Evolutionary conservation across 2,113 vertebrate genomes (phyloP).

Genomic region (Rana temporaria): DNA sequence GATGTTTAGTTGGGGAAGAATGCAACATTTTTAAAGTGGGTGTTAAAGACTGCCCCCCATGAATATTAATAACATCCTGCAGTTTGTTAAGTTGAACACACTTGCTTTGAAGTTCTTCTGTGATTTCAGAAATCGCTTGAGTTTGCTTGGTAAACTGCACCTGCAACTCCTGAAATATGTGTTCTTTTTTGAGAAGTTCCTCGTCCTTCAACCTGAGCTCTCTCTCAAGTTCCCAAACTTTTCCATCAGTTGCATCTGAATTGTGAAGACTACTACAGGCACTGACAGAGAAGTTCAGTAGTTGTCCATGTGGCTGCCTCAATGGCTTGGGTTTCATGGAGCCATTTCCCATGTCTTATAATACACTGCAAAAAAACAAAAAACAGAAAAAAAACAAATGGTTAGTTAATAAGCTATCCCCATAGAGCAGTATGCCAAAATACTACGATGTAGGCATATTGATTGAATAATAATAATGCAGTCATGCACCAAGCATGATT

Average conservation of each 20-base stretch:
- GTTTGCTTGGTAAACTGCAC: constrained; percentile 81
- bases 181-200: constrained; percentile 76
- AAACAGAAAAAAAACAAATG: too few species aligned
- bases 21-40: constrained; percentile 24
- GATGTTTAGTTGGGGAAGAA: constrained; percentile 24
- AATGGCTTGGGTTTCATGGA: constrained; percentile 85
- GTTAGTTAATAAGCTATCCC: constrained; percentile 45
- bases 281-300: constrained; percentile 63
- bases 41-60: constrained; percentile 63
- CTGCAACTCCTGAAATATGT: constrained; percentile 76
- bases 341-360: constrained; percentile 84
- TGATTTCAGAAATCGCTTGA: constrained; percentile 77
- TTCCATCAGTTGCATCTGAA: constrained; percentile 72
- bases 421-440: background rate
- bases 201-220: constrained; percentile 82
- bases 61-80: constrained; percentile 80
- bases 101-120: constrained; percentile 84
- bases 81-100: constrained; percentile 84
- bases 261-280: constrained; percentile 61
- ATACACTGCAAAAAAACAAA: constrained; percentile 59
- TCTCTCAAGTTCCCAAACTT: constrained; percentile 80
- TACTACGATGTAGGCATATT: constrained; percentile 12
- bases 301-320: constrained; percentile 70
- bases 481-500: background rate
- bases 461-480: background rate